Conservation (phyloP, 2,113 vertebrate genomes). For the Menidia beryllina region DNA sequence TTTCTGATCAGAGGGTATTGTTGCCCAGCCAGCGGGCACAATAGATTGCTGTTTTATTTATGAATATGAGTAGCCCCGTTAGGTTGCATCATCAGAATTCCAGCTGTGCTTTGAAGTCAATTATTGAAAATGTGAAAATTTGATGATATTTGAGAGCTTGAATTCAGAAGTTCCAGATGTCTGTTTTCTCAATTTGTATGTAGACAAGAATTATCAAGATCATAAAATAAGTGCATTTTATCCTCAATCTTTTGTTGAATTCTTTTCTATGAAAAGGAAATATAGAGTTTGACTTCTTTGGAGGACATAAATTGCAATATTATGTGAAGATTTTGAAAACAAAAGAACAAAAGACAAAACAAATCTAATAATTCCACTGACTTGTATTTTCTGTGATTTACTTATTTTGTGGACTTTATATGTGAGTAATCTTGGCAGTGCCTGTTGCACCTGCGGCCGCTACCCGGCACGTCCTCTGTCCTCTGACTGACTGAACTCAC, state of each 20-base stretch:
- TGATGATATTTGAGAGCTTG: constrained; percentile 36
- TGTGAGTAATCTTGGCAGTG: constrained; percentile 4
- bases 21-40: constrained; percentile 16
- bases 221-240: constrained; percentile 11
- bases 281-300: not conserved
- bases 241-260: not conserved
- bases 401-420: not conserved
- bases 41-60: constrained; percentile 47
- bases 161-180: constrained; percentile 15
- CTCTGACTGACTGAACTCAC: constrained; percentile 20
- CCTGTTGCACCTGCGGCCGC: constrained; percentile 57
- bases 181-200: constrained; percentile 30
- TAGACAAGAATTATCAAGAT: constrained; percentile 9
- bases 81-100: constrained; percentile 12
- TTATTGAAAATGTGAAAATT: constrained; percentile 37
- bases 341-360: not conserved
- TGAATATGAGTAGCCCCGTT: constrained; percentile 16
- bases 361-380: not conserved
- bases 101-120: constrained; percentile 59
- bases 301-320: not conserved
- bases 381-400: not conserved
- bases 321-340: not conserved
- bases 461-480: constrained; percentile 36
- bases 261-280: not conserved
- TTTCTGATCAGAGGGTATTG: constrained; percentile 18